Evolutionary conservation across 2,113 vertebrate genomes (phyloP).

Genomic region (Garra rufa): DNA sequence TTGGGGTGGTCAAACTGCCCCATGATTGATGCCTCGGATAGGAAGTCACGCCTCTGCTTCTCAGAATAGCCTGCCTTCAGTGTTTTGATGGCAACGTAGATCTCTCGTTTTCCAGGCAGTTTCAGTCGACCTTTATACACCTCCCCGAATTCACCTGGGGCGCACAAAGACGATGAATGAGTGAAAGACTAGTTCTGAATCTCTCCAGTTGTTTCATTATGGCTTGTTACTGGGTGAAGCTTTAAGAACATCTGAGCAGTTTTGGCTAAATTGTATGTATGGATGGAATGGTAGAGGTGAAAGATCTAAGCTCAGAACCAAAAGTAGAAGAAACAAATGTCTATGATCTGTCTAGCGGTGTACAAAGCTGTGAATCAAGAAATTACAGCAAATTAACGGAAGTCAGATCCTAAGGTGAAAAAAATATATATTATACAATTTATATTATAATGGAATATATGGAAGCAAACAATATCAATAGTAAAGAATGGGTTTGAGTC

Average conservation of each 20-base stretch:
- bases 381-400: neutral
- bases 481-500: too few relatives aligned
- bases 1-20: constrained; percentile 99
- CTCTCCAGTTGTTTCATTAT: neutral
- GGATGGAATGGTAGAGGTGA: neutral
- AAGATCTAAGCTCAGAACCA: neutral
- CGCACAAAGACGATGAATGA: neutral
- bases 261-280: neutral
- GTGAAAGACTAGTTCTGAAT: neutral
- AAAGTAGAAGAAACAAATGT: neutral
- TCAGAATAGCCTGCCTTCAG: constrained; percentile 95
- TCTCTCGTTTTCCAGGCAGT: constrained; percentile 93
- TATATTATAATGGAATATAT: too few relatives aligned
- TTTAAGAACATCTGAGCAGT: neutral
- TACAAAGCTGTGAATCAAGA: neutral
- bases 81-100: constrained; percentile 97
- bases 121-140: constrained; percentile 98
- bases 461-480: too few relatives aligned
- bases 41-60: constrained; percentile 95
- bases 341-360: neutral
- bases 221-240: neutral
- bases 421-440: too few relatives aligned
- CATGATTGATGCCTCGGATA: constrained; percentile 98
- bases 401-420: too few relatives aligned
- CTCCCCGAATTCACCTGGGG: constrained; percentile 95